Percentiles rank a stretch among this genome's conserved stretches.
Evolutionary conservation across 2,888 invertebrate species (phyloP).

Genomic region (Cylloceria caligata): DNA sequence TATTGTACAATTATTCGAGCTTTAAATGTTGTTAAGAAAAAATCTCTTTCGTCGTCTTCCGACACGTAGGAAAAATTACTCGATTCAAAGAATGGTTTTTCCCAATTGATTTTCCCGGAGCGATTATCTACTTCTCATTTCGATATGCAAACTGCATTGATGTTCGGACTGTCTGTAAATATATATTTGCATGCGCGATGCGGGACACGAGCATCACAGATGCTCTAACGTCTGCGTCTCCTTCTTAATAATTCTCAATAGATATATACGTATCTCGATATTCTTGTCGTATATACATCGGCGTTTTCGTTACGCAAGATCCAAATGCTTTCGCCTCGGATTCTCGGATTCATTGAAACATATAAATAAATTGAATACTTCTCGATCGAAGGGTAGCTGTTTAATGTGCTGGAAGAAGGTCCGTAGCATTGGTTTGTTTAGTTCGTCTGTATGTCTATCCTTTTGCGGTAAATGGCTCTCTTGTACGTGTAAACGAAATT

Average conservation of each 20-base stretch:
- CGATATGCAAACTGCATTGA: not conserved
- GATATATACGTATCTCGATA: not conserved
- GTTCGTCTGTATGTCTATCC: conserved; percentile 13
- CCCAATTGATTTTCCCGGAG: conserved; percentile 49
- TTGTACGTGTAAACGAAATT: conserved; percentile 16
- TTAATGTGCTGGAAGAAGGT: conserved; percentile 3
- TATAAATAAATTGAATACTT: conserved; percentile 57
- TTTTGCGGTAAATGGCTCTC: conserved; percentile 1
- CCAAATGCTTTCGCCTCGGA: conserved; percentile 16
- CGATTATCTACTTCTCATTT: conserved; percentile 20
- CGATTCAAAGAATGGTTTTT: conserved; percentile 30
- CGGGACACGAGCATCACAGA: not conserved
- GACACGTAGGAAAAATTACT: not conserved
- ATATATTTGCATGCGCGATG: not conserved
- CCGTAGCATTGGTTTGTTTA: conserved; percentile 9
- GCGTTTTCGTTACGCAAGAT: conserved; percentile 30
- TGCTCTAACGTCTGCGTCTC: not conserved
- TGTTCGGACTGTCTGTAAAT: conserved; percentile 13
- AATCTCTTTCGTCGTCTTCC: not conserved
- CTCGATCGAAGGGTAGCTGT: conserved; percentile 6
- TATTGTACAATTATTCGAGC: not conserved
- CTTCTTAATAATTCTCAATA: not conserved
- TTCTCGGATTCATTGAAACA: conserved; percentile 15
- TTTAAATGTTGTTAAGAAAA: not conserved
- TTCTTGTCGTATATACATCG: not conserved